Percentiles rank a stretch among this genome's conserved stretches.
These are phyloP conservation scores for Leptarthrus brevirostris DNA, from an alignment of 2,888 invertebrate species.

Conservation along the genomic window DNA sequence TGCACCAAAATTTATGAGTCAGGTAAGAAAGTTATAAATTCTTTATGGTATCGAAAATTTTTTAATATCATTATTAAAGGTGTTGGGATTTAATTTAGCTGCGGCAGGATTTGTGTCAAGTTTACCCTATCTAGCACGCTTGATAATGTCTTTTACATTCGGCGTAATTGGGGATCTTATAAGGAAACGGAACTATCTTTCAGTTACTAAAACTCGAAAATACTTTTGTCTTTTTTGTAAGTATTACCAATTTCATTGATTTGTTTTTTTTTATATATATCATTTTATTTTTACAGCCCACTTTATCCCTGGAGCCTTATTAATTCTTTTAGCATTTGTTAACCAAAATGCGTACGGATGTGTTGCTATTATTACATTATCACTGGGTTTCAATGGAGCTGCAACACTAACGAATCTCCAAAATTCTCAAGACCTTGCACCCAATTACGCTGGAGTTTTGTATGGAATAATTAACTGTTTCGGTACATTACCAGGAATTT, in stretches of 20 bases:
- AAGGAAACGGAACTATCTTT: conserved; percentile 66
- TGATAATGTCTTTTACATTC: conserved; percentile 77
- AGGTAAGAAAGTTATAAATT: conserved; percentile 60
- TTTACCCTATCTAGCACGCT: conserved; percentile 77
- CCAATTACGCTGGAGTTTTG: conserved; percentile 78
- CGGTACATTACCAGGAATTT: conserved; percentile 77
- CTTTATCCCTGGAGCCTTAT: conserved; percentile 71
- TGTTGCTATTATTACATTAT: conserved; percentile 75
- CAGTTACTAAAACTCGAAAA: conserved; percentile 73
- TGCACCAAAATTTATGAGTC: conserved; percentile 80
- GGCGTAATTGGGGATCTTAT: conserved; percentile 77
- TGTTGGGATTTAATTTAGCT: conserved; percentile 77
- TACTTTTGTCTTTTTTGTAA: conserved; percentile 75
- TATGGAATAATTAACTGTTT: conserved; percentile 81
- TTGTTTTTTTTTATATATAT: not conserved
- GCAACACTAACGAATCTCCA: conserved; percentile 73
- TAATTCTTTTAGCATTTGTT: conserved; percentile 70
- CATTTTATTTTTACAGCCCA: conserved; percentile 65
- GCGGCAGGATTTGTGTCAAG: conserved; percentile 78
- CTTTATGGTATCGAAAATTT: too few species aligned
- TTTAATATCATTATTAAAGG: conserved; percentile 57
- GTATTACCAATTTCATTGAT: too few species aligned
- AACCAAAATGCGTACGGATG: conserved; percentile 74
- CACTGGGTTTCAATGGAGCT: conserved; percentile 75
- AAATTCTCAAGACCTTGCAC: conserved; percentile 78